phyloP scores from a whole-genome alignment of 2,797 vertebrate species.

The Hippoglossus hippoglossus region DNA sequence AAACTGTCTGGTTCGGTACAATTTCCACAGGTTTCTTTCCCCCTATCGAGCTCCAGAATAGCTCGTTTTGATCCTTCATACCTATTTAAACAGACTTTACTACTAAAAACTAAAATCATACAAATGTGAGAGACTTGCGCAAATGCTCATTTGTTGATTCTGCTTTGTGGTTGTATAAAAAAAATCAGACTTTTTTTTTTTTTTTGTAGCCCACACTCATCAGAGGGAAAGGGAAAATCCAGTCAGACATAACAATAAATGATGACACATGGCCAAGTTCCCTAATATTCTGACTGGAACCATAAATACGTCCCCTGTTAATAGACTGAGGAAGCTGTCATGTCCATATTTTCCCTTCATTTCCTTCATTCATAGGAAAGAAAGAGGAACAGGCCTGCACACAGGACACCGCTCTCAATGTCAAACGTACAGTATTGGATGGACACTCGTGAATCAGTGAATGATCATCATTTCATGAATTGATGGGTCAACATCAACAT shows the following conservation, averaged over 20 bases:
- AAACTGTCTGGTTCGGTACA: constrained; percentile 25
- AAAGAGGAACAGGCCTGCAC: constrained; percentile 38
- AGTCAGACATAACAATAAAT: constrained; percentile 71
- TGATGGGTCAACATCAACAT: constrained; percentile 32
- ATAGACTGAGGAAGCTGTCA: constrained; percentile 74
- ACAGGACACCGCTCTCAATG: constrained; percentile 29
- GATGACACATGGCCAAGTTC: constrained; percentile 75
- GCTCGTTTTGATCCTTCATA: neutral
- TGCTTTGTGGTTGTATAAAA: constrained; percentile 1
- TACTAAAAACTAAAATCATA: neutral
- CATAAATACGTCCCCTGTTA: constrained; percentile 69
- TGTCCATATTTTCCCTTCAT: constrained; percentile 59
- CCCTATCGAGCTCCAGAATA: neutral
- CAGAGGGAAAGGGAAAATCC: constrained; percentile 61
- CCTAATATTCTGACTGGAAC: constrained; percentile 76
- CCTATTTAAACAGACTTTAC: neutral
- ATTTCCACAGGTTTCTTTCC: constrained; percentile 2
- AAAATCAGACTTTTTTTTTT: constrained; percentile 26
- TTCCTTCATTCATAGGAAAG: constrained; percentile 67
- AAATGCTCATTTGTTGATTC: constrained; percentile 12
- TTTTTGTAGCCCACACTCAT: constrained; percentile 13
- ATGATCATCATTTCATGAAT: constrained; percentile 25
- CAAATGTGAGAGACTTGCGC: neutral
- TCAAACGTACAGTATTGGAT: constrained; percentile 40
- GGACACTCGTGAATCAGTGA: constrained; percentile 45